Evolutionary conservation across 2,113 vertebrate species (phyloP).

Genomic region (Galemys pyrenaicus): DNA sequence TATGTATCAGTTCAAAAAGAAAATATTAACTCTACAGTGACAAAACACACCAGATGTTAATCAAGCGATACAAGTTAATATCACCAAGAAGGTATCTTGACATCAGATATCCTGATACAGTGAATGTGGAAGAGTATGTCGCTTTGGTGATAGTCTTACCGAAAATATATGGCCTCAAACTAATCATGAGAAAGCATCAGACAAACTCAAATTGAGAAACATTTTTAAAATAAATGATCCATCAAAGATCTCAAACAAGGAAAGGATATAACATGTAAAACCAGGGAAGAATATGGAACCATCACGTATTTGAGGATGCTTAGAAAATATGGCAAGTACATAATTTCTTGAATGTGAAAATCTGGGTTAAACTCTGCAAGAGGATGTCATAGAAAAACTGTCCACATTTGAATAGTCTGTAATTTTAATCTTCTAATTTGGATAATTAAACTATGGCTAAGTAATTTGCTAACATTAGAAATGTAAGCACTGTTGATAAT

Average conservation of each 20-base stretch:
- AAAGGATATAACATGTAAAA: not conserved
- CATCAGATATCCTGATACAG: not conserved
- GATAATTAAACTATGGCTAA: not conserved
- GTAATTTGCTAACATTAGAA: not conserved
- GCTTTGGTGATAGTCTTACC: not conserved
- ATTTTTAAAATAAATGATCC: not conserved
- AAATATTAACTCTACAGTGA: not conserved
- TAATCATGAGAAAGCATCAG: not conserved
- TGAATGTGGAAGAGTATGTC: not conserved
- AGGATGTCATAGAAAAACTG: not conserved
- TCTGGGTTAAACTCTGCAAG: not conserved
- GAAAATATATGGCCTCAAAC: not conserved
- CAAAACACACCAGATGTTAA: not conserved
- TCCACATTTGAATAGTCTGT: not conserved
- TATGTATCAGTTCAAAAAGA: not conserved
- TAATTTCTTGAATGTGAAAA: not conserved
- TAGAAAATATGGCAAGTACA: not conserved
- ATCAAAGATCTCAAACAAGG: not conserved
- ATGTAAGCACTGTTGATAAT: not conserved
- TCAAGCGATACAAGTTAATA: not conserved
- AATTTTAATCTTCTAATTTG: not conserved
- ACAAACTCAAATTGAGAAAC: not conserved
- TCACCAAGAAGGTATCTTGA: not conserved
- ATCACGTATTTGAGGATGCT: not conserved
- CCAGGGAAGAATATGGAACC: not conserved